Evolutionary conservation across 1,140 invertebrate genomes (phyloP), one percentile per base, ranked within the genome.

Genomic region (Piezodorus guildinii): DNA sequence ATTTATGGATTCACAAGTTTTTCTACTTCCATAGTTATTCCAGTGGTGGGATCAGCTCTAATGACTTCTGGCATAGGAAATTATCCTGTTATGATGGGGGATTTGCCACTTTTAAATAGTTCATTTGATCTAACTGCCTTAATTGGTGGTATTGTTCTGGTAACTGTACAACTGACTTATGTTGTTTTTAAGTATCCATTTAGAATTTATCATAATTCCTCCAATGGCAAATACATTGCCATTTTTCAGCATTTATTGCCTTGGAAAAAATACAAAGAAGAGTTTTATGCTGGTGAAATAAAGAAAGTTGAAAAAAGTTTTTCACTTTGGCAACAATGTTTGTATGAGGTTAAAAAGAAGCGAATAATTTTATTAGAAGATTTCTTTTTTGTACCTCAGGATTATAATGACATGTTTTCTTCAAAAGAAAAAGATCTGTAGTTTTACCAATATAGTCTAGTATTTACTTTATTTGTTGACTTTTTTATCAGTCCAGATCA

Each of bases 321-420:
- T 21, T 44, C 52, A 17, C 49, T 39, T 14, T 65, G 63, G 63
- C 45, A 43, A 3, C 58, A 65, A 3, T 16, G 15, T 5, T 4
- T 60, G 0, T 65, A 65, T 27, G n/a, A 19, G 10, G 14, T 65
- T 25, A 30, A 39, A 3, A 49, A 14, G 0, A 65, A 65, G 49
- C 68, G 64, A n/a, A 62, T 68, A 4, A 67, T 72, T 62, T 44
- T 74, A 10, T 19, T 71, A 8, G 71, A 73, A 44, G 39, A 70
- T 16, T 67, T 66, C 60, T 74, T 74, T 63, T 63, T 68, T 63
- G 68, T n/a, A 66, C 70, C 73, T 62, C 63, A 64, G 23, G 73
- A 74, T 68, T 68, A 72, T 43, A 68, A 70, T 68, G 68, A 71
- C 52, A 70, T 74, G 70, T 3, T 44, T 16, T 1, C 49, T 25